Base-by-base conservation (phyloP, 2,797 vertebrate genomes). In the Pelobates cultripes region DNA sequence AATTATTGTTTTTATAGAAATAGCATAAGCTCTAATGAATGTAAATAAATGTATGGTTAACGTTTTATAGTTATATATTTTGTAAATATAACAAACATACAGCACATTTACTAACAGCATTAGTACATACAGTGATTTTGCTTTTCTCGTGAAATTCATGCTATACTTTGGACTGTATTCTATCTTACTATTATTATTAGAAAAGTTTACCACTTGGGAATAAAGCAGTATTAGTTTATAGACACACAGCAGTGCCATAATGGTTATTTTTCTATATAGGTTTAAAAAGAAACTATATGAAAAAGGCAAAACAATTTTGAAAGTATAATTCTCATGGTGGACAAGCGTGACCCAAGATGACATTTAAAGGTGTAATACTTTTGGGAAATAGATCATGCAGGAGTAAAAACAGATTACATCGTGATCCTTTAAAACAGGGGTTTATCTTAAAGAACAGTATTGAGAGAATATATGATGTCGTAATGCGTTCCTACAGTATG, bases 161-260 rank as follows among this genome's bases (percentile, higher is more conserved):
- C 7, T 41, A 68, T 68, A 42, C 13, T 1, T 57, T 9, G 10
- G 5, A 17, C 41, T 53, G 70, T 40, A n/a, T 68, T 41, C 7
- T 43, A 42, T 68, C 4, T 43, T 68, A 51, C 47, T 75, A 60
- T 74, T 80, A 45, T 75, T 81, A 75, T 81, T 75, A 42, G 47
- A 69, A n/a, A 28, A 75, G 53, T 61, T 10, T 45, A 51, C 12
- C 79, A 69, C 28, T 63, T 40, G 79, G n/a, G 72, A 69, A 70
- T 60, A 53, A 15, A 42, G 42, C 15, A 7, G 17, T 45, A 69
- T 75, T 75, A 14, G 43, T 75, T 70, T 75, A 40, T 5, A 67
- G 42, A 41, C 68, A 55, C 43, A 55, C 3, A 71, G 13, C 14
- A 67, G n/a, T 47, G 15, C 61, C n/a, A 70, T 17, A 44, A 70